Evolutionary conservation across 2,113 vertebrate species (phyloP), one percentile per base, ranked within the genome.

Genomic region (Ochotona princeps): DNA sequence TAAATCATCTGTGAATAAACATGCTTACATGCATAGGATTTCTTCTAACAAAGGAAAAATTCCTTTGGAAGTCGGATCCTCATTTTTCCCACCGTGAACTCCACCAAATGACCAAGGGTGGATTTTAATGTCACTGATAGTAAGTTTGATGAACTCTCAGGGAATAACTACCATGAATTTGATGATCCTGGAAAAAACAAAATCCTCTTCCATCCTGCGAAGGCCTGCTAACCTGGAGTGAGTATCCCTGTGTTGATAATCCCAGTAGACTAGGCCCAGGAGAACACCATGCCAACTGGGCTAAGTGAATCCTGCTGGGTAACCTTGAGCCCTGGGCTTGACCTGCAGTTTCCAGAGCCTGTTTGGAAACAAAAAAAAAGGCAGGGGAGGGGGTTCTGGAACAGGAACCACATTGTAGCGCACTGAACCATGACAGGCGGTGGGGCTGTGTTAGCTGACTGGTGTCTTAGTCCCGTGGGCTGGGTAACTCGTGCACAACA

Each of bases 171-270:
- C 25, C 80, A 94, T n/a, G 18, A 96, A 69, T 38, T 83, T 80
- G 65, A 84, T 79, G 25, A 80, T 38, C 90, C 89, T 92, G 80
- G 74, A 92, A 84, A 69, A 70, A 89, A 32, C 35, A 90, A 67
- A 90, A 66, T 94, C 38, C 15, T 67, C 35, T 10, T 83, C 8
- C 30, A 35, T 83, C 57, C 67, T 61, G 17, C 35, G n/a, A 78
- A 20, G 35, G 49, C 9, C 21, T 60, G 47, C 72, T 76, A 54
- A 44, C 21, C 2, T 51, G 86, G 90, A 20, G 90, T 28, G 20
- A 8, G 23, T 63, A 30, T 66, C 38, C 83, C 38, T 14, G 38
- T 18, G 30, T n/a, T 26, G 51, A 6, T 61, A 74, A 79, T 83
- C 67, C 38, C 60, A 26, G 2, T 30, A 61, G 87, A 28, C 35